Conservation (phyloP, 2,888 invertebrate genomes). For the Ptychoptera contaminata region DNA sequence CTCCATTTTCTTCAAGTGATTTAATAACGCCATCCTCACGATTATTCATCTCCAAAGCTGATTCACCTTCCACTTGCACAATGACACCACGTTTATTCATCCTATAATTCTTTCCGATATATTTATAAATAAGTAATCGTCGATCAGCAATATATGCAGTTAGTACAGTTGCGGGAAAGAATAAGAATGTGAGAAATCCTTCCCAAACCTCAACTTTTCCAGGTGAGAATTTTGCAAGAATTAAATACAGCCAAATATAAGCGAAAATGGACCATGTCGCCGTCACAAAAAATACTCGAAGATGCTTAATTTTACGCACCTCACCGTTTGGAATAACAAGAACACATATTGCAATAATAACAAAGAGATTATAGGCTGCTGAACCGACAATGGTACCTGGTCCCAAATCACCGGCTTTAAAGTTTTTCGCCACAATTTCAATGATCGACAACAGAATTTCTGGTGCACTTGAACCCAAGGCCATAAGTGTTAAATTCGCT, state of each 20-base stretch:
- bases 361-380: constrained; percentile 96
- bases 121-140: constrained; percentile 68
- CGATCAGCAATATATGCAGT: constrained; percentile 95
- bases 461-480: constrained; percentile 94
- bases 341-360: constrained; percentile 93
- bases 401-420: constrained; percentile 90
- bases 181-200: constrained; percentile 82
- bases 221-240: constrained; percentile 74
- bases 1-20: constrained; percentile 38
- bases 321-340: constrained; percentile 81
- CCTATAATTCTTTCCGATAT: constrained; percentile 74
- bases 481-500: constrained; percentile 97
- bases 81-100: constrained; percentile 83
- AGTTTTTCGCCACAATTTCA: constrained; percentile 91
- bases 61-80: constrained; percentile 69
- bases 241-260: constrained; percentile 95
- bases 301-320: constrained; percentile 85
- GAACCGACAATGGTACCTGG: constrained; percentile 98
- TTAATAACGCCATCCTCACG: constrained; percentile 35
- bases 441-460: constrained; percentile 96
- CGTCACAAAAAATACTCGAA: constrained; percentile 94
- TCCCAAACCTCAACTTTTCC: constrained; percentile 96
- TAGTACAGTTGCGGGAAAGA: constrained; percentile 91
- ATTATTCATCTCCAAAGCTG: constrained; percentile 50
- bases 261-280: constrained; percentile 97